Evolutionary conservation across 2,113 vertebrate species (phyloP).

Genomic region (Thunnus maccoyii): DNA sequence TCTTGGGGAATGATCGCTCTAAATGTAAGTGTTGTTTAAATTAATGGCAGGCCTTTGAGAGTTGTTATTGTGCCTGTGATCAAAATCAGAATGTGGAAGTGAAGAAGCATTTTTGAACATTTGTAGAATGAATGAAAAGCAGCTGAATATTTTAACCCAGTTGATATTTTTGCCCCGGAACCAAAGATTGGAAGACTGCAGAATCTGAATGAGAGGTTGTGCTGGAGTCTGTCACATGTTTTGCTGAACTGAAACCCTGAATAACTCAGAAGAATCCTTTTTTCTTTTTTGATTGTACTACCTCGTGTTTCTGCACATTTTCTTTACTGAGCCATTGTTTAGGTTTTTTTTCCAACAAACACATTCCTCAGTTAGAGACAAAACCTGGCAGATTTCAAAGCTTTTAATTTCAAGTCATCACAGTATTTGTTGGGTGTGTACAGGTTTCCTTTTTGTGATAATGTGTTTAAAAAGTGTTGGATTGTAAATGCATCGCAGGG

Average conservation of each 20-base stretch:
- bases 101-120: neutral
- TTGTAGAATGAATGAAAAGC: neutral
- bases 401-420: neutral
- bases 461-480: neutral
- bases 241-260: conserved; percentile 6
- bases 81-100: neutral
- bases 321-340: conserved; percentile 20
- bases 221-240: neutral
- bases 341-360: neutral
- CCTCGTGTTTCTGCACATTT: conserved; percentile 48
- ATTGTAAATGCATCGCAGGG: neutral
- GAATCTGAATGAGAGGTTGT: too few relatives aligned
- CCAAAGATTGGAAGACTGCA: conserved; percentile 1
- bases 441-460: neutral
- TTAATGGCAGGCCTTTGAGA: neutral
- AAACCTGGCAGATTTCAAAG: neutral
- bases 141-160: neutral
- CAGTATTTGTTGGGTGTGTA: neutral
- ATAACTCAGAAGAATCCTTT: neutral
- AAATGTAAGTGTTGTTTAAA: neutral
- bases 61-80: neutral
- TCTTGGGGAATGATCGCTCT: neutral
- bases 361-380: conserved; percentile 30
- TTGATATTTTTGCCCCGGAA: neutral
- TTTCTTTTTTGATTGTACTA: conserved; percentile 30